Conservation (phyloP, 2,888 invertebrate species). For the Dicycla oo region DNA sequence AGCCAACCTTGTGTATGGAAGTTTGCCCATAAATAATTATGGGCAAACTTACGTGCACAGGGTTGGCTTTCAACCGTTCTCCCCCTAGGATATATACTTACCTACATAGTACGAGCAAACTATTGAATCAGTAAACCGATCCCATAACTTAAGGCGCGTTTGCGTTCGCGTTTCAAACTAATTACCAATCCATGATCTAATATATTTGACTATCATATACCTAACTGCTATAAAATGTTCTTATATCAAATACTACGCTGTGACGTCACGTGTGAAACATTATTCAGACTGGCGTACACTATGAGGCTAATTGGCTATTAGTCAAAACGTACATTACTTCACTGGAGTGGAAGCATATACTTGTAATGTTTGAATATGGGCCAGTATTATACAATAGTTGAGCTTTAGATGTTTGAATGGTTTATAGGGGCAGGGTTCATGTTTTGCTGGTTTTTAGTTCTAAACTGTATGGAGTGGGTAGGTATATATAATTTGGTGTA, state of each 20-base stretch:
- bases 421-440: not conserved
- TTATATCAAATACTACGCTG: slow-evolving; percentile 34
- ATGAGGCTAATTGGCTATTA: slow-evolving; percentile 66
- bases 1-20: too few relatives aligned
- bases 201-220: slow-evolving; percentile 17
- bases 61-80: too few relatives aligned
- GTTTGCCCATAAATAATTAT: too few relatives aligned
- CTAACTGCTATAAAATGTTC: slow-evolving; percentile 13
- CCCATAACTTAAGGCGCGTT: not conserved
- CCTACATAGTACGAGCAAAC: not conserved
- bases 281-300: slow-evolving; percentile 43
- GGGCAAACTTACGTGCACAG: too few relatives aligned
- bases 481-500: slow-evolving; percentile 1
- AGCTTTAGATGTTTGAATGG: not conserved
- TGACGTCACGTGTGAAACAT: slow-evolving; percentile 47
- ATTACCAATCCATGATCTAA: slow-evolving; percentile 23
- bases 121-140: not conserved
- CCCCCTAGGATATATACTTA: too few relatives aligned
- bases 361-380: not conserved
- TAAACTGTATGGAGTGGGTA: slow-evolving; percentile 1
- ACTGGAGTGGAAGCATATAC: slow-evolving; percentile 23
- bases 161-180: slow-evolving; percentile 15
- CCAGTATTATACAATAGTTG: slow-evolving; percentile 6
- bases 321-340: slow-evolving; percentile 55
- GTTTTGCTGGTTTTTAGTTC: not conserved